phyloP scores from a whole-genome alignment of 2,888 invertebrate genomes.

The Cylindroiulus punctatus region DNA sequence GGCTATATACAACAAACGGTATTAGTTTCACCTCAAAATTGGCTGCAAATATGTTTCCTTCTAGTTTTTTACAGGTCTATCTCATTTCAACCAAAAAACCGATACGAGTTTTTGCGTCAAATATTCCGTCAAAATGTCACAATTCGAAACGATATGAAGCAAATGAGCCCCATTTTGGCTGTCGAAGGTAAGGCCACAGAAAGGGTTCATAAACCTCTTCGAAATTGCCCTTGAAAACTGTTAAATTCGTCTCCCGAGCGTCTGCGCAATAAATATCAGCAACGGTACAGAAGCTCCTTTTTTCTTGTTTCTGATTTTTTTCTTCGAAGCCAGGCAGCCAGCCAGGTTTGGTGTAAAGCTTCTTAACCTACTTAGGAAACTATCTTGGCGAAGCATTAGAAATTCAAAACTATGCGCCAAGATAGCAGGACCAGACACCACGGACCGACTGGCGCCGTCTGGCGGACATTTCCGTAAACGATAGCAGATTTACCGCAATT shows the following conservation, averaged over 20 bases:
- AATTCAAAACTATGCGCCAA: neutral
- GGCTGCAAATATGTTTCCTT: too few species aligned
- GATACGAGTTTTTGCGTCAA: too few species aligned
- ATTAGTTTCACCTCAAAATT: too few species aligned
- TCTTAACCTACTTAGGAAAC: neutral
- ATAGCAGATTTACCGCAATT: neutral
- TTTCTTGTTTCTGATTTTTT: neutral
- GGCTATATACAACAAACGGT: too few species aligned
- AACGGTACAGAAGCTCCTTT: neutral
- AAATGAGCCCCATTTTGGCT: too few species aligned
- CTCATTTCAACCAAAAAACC: too few species aligned
- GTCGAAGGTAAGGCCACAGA: neutral
- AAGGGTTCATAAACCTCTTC: neutral
- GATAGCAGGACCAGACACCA: neutral
- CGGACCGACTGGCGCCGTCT: neutral
- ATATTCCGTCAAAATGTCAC: too few species aligned
- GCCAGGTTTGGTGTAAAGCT: neutral
- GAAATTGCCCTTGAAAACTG: conserved; percentile 18
- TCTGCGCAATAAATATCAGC: neutral
- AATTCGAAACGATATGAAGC: too few species aligned
- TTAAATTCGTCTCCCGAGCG: neutral
- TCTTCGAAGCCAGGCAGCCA: neutral
- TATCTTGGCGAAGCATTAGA: neutral
- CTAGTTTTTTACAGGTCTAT: too few species aligned
- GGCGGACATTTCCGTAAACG: neutral